phyloP scores from a whole-genome alignment of 2,888 invertebrate genomes.

The Apotomis turbidana region DNA sequence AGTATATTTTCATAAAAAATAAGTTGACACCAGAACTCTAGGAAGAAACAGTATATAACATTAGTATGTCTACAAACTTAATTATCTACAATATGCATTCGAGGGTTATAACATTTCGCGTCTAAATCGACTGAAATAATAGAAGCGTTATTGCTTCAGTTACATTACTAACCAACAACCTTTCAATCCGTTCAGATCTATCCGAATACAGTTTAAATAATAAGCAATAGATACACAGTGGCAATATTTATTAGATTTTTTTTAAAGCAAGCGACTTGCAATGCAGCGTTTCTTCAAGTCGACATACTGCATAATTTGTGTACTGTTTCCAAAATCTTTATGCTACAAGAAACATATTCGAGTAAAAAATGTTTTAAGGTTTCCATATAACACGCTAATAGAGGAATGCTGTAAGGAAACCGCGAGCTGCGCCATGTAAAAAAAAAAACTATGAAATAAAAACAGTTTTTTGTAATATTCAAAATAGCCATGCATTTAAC shows the following conservation, averaged over 20 bases:
- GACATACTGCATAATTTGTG: no score
- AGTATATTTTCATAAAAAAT: conserved; percentile 15
- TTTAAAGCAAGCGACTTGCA: neutral
- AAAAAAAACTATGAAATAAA: no score
- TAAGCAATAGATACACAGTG: neutral
- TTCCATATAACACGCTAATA: no score
- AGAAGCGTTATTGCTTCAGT: conserved; percentile 64
- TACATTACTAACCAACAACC: conserved; percentile 52
- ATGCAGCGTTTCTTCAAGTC: no score
- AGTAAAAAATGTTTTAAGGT: no score
- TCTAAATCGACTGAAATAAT: conserved; percentile 46
- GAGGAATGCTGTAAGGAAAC: no score
- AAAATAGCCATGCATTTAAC: no score
- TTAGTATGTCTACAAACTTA: conserved; percentile 34
- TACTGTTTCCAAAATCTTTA: no score
- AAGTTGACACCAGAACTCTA: conserved; percentile 14
- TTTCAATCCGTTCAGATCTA: conserved; percentile 64
- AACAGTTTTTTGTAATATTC: no score
- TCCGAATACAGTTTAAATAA: conserved; percentile 44
- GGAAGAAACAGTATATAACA: conserved; percentile 16
- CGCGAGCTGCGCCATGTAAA: no score
- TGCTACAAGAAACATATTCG: no score
- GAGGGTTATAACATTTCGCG: conserved; percentile 29
- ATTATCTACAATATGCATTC: conserved; percentile 43
- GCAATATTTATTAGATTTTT: neutral